phyloP scores from a whole-genome alignment of 2,113 vertebrate genomes.

The Mastomys coucha region DNA sequence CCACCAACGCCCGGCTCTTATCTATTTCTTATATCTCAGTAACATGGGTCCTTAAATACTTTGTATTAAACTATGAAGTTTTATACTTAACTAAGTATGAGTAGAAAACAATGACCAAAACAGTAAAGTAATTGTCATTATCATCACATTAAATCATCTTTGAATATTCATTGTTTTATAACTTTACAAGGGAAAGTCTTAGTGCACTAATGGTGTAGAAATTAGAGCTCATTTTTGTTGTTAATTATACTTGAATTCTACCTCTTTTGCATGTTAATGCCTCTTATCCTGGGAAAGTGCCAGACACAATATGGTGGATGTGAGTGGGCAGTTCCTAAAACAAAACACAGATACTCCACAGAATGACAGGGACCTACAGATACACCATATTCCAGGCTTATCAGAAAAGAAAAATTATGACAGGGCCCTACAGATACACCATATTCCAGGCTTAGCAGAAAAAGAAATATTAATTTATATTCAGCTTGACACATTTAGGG shows the following conservation, averaged over 20 bases:
- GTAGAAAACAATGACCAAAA: conserved; percentile 55
- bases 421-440: background rate
- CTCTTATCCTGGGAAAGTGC: conserved; percentile 1
- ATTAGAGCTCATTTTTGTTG: background rate
- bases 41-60: background rate
- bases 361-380: background rate
- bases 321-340: background rate
- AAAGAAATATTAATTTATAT: conserved; percentile 34
- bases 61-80: background rate
- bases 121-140: conserved; percentile 10
- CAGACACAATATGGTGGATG: background rate
- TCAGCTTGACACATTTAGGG: conserved; percentile 53
- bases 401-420: conserved; percentile 30
- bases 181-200: conserved; percentile 21
- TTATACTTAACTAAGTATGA: conserved; percentile 34
- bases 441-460: background rate
- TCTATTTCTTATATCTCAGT: background rate
- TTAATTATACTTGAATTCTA: conserved; percentile 44
- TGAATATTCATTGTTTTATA: conserved; percentile 51
- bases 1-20: too few relatives aligned
- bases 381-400: too few relatives aligned
- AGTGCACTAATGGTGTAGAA: conserved; percentile 32
- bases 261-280: conserved; percentile 52
- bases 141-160: conserved; percentile 25
- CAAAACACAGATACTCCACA: background rate